These are phyloP conservation scores for Megalopta genalis DNA, from an alignment of 1,140 invertebrate genomes.

Conservation along the genomic window DNA sequence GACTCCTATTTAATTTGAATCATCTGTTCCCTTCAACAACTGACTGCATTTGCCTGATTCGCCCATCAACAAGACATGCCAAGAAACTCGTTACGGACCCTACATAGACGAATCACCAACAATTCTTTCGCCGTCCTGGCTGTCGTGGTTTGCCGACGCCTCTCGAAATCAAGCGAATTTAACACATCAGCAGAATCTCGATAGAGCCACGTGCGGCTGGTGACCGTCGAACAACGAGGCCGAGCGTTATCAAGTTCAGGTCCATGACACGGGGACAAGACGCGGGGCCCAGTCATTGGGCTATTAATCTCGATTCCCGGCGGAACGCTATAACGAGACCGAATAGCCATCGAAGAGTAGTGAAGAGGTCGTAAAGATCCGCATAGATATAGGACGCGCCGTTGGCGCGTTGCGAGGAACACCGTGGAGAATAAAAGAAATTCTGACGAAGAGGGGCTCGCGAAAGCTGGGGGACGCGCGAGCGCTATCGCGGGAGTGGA, in stretches of 20 bases:
- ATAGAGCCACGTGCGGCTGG: constrained; percentile 1
- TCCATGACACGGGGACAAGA: not conserved
- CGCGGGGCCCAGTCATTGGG: not conserved
- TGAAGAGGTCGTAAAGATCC: not conserved
- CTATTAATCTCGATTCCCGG: constrained; percentile 11
- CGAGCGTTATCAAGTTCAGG: not conserved
- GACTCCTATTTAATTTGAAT: too few species aligned
- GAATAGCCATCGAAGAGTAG: not conserved
- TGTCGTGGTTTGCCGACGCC: not conserved
- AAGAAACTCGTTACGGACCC: too few species aligned
- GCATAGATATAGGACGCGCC: not conserved
- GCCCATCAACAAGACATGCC: too few species aligned
- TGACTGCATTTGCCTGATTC: too few species aligned
- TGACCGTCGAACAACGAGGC: not conserved
- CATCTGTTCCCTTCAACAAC: too few species aligned
- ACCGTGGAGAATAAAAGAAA: not conserved
- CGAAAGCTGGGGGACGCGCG: not conserved
- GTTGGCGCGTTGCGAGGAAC: not conserved
- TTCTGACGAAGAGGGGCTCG: not conserved
- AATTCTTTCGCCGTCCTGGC: not conserved
- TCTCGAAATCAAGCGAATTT: constrained; percentile 27
- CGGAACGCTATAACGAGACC: not conserved
- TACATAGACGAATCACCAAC: too few species aligned
- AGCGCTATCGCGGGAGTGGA: not conserved
- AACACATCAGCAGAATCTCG: constrained; percentile 22